These are phyloP conservation scores for Seladonia tumulorum DNA, from an alignment of 2,888 invertebrate genomes.

Conservation along the genomic window DNA sequence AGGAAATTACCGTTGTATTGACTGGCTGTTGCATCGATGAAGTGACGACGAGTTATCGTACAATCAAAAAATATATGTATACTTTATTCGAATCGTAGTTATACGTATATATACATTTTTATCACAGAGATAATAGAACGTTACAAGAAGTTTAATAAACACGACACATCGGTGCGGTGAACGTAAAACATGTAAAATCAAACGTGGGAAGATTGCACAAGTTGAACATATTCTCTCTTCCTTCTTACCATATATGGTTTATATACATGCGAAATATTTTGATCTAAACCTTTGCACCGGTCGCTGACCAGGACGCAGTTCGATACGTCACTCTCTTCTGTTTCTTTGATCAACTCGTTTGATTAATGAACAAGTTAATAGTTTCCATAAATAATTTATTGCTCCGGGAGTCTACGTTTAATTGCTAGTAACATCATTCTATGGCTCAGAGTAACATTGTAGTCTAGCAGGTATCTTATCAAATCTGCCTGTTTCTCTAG, in stretches of 20 bases:
- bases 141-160: neutral
- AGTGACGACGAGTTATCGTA: constrained; percentile 24
- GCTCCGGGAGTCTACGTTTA: constrained; percentile 61
- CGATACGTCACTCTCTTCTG: neutral
- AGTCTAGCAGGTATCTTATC: constrained; percentile 89
- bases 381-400: constrained; percentile 27
- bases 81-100: constrained; percentile 60
- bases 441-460: constrained; percentile 88
- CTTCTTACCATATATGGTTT: neutral
- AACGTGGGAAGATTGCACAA: neutral
- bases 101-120: constrained; percentile 61
- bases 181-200: neutral
- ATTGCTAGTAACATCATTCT: constrained; percentile 86
- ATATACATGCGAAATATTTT: neutral
- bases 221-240: neutral
- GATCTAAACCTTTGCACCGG: neutral
- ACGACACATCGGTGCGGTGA: neutral
- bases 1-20: neutral
- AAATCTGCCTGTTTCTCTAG: constrained; percentile 90
- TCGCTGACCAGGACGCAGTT: neutral
- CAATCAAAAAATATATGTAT: constrained; percentile 62
- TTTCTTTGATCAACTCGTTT: neutral
- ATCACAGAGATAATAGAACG: constrained; percentile 62
- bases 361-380: neutral
- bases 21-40: neutral